A percentile compares a stretch with the other conserved stretches of the same genome.
These are phyloP conservation scores for Homarus gammarus DNA, from an alignment of 2,888 invertebrate genomes.

Conservation along the genomic window DNA sequence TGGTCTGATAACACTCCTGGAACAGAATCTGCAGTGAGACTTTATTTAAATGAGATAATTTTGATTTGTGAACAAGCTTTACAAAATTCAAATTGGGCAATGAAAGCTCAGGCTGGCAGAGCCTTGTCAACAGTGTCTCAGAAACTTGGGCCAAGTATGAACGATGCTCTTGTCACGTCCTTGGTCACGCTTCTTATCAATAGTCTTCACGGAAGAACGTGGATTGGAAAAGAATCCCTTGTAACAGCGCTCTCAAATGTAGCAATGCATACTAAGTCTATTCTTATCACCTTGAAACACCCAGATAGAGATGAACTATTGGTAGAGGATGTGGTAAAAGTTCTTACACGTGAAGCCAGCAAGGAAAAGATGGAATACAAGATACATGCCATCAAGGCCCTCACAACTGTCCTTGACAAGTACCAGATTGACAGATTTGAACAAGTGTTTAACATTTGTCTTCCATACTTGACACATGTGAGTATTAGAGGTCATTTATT, in stretches of 20 bases:
- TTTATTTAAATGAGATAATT: constrained; percentile 87
- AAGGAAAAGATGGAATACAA: constrained; percentile 90
- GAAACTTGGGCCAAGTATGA: constrained; percentile 85
- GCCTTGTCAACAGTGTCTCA: constrained; percentile 89
- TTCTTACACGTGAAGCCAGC: constrained; percentile 84
- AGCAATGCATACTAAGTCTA: constrained; percentile 85
- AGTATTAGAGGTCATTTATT: constrained; percentile 30
- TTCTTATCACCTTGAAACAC: constrained; percentile 77
- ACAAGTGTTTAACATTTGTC: constrained; percentile 70
- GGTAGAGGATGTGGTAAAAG: constrained; percentile 84
- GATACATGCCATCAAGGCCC: constrained; percentile 85
- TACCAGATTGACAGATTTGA: constrained; percentile 87
- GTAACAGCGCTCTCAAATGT: constrained; percentile 87
- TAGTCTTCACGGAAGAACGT: constrained; percentile 90
- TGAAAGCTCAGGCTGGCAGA: constrained; percentile 92
- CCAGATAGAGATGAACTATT: constrained; percentile 76
- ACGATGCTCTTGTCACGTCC: constrained; percentile 83
- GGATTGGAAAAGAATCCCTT: constrained; percentile 92
- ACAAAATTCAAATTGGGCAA: constrained; percentile 91
- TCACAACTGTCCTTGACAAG: constrained; percentile 87
- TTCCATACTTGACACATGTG: constrained; percentile 70
- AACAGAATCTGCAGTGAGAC: constrained; percentile 89
- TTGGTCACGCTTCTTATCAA: constrained; percentile 85
- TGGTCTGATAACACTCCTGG: constrained; percentile 94
- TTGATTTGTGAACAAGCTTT: constrained; percentile 86